Evolutionary conservation across 2,888 invertebrate genomes (phyloP).

Genomic region (Clistopyga incitator): DNA sequence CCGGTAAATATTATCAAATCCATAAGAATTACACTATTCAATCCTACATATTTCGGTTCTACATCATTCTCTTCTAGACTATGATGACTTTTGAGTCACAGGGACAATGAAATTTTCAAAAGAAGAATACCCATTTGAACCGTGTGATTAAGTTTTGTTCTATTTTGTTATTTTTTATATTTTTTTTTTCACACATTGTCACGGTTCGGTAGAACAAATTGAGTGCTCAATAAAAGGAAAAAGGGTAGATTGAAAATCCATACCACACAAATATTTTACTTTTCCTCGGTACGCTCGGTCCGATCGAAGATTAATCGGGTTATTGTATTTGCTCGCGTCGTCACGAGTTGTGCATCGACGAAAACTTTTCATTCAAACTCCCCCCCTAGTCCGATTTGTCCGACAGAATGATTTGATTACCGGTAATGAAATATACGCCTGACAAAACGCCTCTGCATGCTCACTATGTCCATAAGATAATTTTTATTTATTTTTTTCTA

Average conservation of each 20-base stretch:
- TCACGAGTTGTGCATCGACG: neutral
- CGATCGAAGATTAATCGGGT: conserved; percentile 42
- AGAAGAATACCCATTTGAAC: neutral
- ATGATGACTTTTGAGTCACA: too few relatives aligned
- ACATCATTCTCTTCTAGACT: too few relatives aligned
- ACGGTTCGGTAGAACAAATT: conserved; percentile 7
- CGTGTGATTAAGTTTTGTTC: neutral
- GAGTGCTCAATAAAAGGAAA: too few relatives aligned
- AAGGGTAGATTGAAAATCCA: neutral
- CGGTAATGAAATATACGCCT: conserved; percentile 37
- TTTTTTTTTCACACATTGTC: neutral
- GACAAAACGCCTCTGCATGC: neutral
- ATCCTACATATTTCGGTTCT: too few relatives aligned
- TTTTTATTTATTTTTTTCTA: neutral
- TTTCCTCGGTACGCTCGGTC: conserved; percentile 18
- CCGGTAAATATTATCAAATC: neutral
- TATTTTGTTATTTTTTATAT: neutral
- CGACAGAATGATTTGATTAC: conserved; percentile 26
- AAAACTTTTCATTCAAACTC: neutral
- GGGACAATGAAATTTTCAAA: too few relatives aligned
- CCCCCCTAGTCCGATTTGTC: conserved; percentile 17
- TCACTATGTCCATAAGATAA: neutral
- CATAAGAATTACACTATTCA: neutral
- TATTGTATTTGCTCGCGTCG: conserved; percentile 36
- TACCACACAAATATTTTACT: conserved; percentile 33